These are phyloP conservation scores for Gryon sp. DNA, from an alignment of 1,140 invertebrate species.

Conservation along the genomic window DNA sequence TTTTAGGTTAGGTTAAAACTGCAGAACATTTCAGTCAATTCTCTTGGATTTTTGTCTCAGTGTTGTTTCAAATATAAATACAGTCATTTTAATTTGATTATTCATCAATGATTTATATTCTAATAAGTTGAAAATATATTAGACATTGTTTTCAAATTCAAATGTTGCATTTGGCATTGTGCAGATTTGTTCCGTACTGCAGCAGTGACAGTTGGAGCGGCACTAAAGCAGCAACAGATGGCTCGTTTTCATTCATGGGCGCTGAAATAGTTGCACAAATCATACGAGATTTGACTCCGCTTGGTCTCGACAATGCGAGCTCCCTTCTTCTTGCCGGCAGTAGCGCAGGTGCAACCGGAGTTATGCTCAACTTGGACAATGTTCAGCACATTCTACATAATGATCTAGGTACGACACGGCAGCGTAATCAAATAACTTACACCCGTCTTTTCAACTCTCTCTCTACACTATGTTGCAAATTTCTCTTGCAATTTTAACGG, in stretches of 20 bases:
- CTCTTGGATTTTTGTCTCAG: no score
- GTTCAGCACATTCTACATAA: conserved; percentile 86
- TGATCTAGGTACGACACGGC: conserved; percentile 71
- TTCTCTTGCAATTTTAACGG: no score
- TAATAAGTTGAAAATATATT: no score
- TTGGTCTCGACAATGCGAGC: conserved; percentile 82
- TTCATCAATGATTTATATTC: no score
- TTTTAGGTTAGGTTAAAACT: no score
- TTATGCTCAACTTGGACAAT: conserved; percentile 93
- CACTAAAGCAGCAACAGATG: conserved; percentile 79
- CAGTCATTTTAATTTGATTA: no score
- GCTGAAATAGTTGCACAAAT: conserved; percentile 89
- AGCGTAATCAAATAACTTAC: conserved; percentile 20
- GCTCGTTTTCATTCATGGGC: conserved; percentile 91
- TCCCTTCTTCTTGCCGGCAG: conserved; percentile 91
- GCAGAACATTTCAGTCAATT: no score
- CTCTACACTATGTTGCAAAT: no score
- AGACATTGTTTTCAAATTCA: conserved; percentile 15
- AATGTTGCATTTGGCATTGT: conserved; percentile 54
- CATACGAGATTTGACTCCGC: conserved; percentile 84
- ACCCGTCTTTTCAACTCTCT: background rate
- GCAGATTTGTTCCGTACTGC: conserved; percentile 93
- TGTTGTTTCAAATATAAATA: no score
- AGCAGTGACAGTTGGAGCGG: conserved; percentile 97
- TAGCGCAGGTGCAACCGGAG: conserved; percentile 94